Evolutionary conservation across 1,140 invertebrate genomes (phyloP).

Genomic region (Palaemon carinicauda): DNA sequence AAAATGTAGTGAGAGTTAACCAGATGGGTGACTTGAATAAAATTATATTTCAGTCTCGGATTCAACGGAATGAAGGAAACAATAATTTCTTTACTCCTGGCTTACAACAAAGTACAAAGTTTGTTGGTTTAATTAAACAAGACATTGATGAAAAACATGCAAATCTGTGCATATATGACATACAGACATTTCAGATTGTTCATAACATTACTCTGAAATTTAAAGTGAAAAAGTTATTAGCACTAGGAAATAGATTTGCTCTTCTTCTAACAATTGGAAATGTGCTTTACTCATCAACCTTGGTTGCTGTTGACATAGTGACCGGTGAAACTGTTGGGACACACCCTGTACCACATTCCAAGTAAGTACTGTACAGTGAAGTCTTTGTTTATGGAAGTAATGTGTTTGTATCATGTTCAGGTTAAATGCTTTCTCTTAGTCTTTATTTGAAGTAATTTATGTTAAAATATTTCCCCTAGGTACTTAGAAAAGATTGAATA

Average conservation of each 20-base stretch:
- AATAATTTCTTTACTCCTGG: conserved; percentile 59
- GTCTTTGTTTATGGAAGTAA: not conserved
- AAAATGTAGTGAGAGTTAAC: not conserved
- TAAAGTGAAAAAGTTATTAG: conserved; percentile 61
- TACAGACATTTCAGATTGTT: conserved; percentile 37
- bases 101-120: conserved; percentile 58
- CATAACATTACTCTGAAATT: conserved; percentile 51
- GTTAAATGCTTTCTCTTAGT: not conserved
- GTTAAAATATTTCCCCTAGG: no score
- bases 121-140: conserved; percentile 59
- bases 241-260: conserved; percentile 60
- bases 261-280: conserved; percentile 56
- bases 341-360: conserved; percentile 60
- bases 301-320: conserved; percentile 59
- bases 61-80: conserved; percentile 46
- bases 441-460: not conserved
- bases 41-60: conserved; percentile 42
- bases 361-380: conserved; percentile 46
- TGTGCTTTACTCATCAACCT: conserved; percentile 57
- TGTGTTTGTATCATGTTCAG: not conserved
- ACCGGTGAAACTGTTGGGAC: conserved; percentile 55
- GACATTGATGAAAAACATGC: conserved; percentile 55
- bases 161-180: conserved; percentile 58
- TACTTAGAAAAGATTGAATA: no score
- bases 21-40: conserved; percentile 42